These are phyloP conservation scores for Tauraco hartlaubi DNA, from an alignment of 2,797 vertebrate species.

Conservation along the genomic window DNA sequence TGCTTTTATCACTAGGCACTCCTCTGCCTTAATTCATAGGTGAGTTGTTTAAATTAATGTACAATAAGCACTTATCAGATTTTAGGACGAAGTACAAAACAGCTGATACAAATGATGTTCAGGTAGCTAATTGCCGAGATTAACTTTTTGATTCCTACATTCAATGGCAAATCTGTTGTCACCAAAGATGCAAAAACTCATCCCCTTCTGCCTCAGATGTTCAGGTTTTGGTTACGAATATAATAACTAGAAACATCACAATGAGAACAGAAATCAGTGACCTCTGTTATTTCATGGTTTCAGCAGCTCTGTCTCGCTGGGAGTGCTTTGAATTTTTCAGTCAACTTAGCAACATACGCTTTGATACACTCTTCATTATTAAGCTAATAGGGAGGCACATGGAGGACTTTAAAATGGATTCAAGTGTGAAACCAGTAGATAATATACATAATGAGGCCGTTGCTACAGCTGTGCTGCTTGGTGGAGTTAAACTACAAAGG, in stretches of 20 bases:
- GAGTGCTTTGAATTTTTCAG: slow-evolving; percentile 54
- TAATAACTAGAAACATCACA: not conserved
- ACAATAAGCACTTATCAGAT: not conserved
- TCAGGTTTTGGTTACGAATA: not conserved
- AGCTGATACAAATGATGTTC: not conserved
- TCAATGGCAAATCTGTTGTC: not conserved
- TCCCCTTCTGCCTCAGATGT: not conserved
- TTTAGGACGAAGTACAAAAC: not conserved
- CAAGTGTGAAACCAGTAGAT: slow-evolving; percentile 60
- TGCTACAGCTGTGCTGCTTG: slow-evolving; percentile 26
- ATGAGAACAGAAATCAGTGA: not conserved
- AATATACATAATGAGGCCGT: slow-evolving; percentile 55
- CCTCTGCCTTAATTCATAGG: not conserved
- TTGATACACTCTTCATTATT: slow-evolving; percentile 53
- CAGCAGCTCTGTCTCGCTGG: not conserved
- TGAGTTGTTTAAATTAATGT: not conserved
- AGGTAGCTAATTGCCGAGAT: not conserved
- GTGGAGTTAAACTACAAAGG: not conserved
- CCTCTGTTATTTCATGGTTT: slow-evolving; percentile 28
- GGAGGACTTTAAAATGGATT: slow-evolving; percentile 57
- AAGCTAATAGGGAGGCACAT: slow-evolving; percentile 47
- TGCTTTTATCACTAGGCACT: not conserved
- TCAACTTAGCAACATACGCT: slow-evolving; percentile 40
- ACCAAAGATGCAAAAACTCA: not conserved
- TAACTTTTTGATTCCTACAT: not conserved